These are phyloP conservation scores for Urosaurus nigricauda DNA, from an alignment of 2,797 vertebrate genomes.

Conservation along the genomic window DNA sequence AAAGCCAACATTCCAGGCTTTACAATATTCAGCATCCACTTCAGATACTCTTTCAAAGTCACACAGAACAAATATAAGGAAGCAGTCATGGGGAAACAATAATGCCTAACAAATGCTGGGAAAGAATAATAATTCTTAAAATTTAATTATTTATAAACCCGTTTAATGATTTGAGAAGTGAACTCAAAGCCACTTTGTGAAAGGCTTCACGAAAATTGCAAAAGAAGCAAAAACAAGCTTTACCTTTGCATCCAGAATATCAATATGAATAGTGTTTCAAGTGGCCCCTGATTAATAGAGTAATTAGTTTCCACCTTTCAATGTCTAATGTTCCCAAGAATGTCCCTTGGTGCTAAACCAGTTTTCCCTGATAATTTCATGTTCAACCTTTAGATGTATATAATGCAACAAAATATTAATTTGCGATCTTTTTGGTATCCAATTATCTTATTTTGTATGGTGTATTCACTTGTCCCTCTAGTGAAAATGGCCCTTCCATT, in stretches of 20 bases:
- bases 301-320: not conserved
- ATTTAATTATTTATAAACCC: not conserved
- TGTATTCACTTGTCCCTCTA: not conserved
- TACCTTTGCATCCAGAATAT: not conserved
- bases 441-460: not conserved
- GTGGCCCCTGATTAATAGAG: not conserved
- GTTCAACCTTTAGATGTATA: not conserved
- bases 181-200: not conserved
- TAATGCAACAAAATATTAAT: not conserved
- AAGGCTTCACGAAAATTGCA: not conserved
- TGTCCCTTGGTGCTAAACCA: not conserved
- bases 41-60: not conserved
- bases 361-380: not conserved
- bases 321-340: not conserved
- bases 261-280: not conserved
- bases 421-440: not conserved
- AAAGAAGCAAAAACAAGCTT: not conserved
- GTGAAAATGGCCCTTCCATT: not conserved
- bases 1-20: not conserved
- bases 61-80: not conserved
- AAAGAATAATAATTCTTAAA: not conserved
- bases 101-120: not conserved
- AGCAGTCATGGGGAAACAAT: no score
- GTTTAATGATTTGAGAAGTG: not conserved
- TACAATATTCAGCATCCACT: not conserved